phyloP scores from a whole-genome alignment of 2,888 invertebrate species.

The Caenorhabditis afra region DNA sequence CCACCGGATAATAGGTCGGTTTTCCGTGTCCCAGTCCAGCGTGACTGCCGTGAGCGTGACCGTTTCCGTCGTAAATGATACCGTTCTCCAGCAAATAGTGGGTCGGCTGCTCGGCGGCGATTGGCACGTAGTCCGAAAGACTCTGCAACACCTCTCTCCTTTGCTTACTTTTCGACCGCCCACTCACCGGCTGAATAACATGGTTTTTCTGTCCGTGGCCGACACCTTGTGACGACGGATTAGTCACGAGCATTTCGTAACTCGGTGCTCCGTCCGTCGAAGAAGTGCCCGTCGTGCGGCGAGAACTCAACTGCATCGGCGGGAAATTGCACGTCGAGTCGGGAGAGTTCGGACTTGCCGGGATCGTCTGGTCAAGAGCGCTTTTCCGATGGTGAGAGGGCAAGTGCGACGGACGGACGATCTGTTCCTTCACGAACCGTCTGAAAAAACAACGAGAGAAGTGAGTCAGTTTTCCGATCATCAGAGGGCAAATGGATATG shows the following conservation, averaged over 20 bases:
- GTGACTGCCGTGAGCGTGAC: conserved; percentile 6
- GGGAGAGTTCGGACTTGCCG: conserved; percentile 43
- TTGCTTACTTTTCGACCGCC: not conserved
- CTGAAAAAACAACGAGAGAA: conserved; percentile 21
- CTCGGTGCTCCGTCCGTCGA: conserved; percentile 32
- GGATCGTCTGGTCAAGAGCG: conserved; percentile 52
- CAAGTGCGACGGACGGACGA: conserved; percentile 33
- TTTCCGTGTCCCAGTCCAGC: not conserved
- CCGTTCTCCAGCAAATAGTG: conserved; percentile 50
- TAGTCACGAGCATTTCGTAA: conserved; percentile 36
- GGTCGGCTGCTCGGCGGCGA: conserved; percentile 40
- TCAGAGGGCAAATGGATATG: not conserved
- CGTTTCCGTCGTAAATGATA: conserved; percentile 22
- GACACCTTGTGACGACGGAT: conserved; percentile 1
- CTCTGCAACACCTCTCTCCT: conserved; percentile 5
- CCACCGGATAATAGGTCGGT: conserved; percentile 44
- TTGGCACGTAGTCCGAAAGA: conserved; percentile 38
- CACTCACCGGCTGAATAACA: conserved; percentile 37
- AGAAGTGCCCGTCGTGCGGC: conserved; percentile 35
- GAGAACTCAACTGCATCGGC: conserved; percentile 26
- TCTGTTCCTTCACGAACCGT: conserved; percentile 41
- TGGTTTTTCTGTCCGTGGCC: conserved; percentile 30
- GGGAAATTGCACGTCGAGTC: conserved; percentile 15
- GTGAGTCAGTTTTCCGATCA: not conserved
- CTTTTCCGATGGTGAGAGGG: conserved; percentile 40